Evolutionary conservation across 2,888 invertebrate genomes (phyloP).

Genomic region (Scrobipalpa costella): DNA sequence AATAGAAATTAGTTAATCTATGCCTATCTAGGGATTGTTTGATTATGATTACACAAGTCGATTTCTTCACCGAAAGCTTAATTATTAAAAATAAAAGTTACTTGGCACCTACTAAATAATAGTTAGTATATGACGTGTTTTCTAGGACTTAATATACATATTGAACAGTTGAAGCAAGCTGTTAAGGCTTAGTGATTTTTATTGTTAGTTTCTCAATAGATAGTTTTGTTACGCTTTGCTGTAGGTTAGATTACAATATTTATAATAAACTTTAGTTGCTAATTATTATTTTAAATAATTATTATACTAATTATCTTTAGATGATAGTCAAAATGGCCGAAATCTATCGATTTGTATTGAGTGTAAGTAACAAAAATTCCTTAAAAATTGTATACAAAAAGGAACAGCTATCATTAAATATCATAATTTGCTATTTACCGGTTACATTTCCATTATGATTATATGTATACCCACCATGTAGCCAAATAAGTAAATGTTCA

Average conservation of each 20-base stretch:
- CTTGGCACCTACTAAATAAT: not conserved
- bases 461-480: no score
- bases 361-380: slow-evolving; percentile 52
- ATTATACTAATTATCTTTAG: slow-evolving; percentile 43
- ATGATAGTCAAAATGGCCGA: slow-evolving; percentile 39
- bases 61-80: no score
- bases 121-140: not conserved
- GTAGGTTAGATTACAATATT: slow-evolving; percentile 64
- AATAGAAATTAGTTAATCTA: no score
- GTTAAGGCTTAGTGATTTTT: slow-evolving; percentile 71
- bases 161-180: slow-evolving; percentile 46
- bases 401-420: slow-evolving; percentile 42
- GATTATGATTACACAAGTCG: no score
- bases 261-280: slow-evolving; percentile 63
- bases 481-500: no score
- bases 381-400: slow-evolving; percentile 50
- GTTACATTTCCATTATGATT: no score
- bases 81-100: not conserved
- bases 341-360: slow-evolving; percentile 54
- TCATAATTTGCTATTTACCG: slow-evolving; percentile 35
- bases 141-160: not conserved
- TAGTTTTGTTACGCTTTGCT: slow-evolving; percentile 70
- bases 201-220: slow-evolving; percentile 68
- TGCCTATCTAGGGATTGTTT: no score
- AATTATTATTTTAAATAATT: slow-evolving; percentile 47